Evolutionary conservation across 2,888 invertebrate species (phyloP).

Genomic region (Polylopha cassiicola): DNA sequence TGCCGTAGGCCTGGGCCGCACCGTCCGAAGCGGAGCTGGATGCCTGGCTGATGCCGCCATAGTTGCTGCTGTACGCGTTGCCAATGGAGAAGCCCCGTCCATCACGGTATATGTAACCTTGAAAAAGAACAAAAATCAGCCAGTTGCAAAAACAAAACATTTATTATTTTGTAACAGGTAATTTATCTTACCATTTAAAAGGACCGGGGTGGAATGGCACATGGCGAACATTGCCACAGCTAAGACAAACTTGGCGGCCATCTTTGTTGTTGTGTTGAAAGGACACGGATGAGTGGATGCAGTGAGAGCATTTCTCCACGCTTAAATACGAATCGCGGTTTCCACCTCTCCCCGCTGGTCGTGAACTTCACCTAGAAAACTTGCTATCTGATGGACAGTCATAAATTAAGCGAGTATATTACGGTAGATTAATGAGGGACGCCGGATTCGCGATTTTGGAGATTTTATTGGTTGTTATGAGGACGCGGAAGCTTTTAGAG

Average conservation of each 20-base stretch:
- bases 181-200: conserved; percentile 52
- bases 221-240: conserved; percentile 53
- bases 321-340: conserved; percentile 53
- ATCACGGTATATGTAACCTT: conserved; percentile 54
- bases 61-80: conserved; percentile 44
- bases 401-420: conserved; percentile 60
- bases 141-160: neutral
- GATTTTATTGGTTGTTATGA: conserved; percentile 14
- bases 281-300: conserved; percentile 60
- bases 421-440: conserved; percentile 55
- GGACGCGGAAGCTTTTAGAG: conserved; percentile 23
- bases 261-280: conserved; percentile 40
- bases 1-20: conserved; percentile 43
- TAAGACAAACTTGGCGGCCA: conserved; percentile 62
- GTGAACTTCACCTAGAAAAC: conserved; percentile 66
- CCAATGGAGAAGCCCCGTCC: conserved; percentile 53
- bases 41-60: conserved; percentile 42
- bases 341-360: conserved; percentile 54
- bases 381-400: conserved; percentile 43
- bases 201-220: conserved; percentile 55
- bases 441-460: conserved; percentile 24
- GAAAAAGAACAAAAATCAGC: conserved; percentile 16
- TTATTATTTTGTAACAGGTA: neutral
- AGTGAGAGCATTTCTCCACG: conserved; percentile 73
- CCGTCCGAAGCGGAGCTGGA: conserved; percentile 46